Evolutionary conservation across 2,113 vertebrate species (phyloP).

Genomic region (Cromileptes altivelis): DNA sequence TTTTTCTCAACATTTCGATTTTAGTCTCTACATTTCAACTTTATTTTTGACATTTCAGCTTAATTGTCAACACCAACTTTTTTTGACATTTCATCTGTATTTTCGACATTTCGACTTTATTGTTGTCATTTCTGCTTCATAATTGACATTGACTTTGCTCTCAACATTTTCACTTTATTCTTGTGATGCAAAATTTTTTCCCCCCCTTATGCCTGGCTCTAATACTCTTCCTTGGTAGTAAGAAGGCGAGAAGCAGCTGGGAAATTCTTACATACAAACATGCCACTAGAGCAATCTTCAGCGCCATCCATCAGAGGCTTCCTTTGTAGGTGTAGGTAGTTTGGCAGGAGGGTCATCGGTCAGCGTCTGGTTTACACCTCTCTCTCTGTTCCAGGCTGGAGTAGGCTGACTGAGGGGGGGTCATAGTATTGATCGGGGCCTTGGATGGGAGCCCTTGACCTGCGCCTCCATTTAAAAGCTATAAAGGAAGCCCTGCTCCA

Average conservation of each 20-base stretch:
- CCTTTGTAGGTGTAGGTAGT: slow-evolving; percentile 77
- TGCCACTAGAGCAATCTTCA: slow-evolving; percentile 70
- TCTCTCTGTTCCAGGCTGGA: slow-evolving; percentile 38
- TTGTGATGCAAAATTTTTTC: too few relatives aligned
- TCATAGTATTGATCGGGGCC: slow-evolving; percentile 84
- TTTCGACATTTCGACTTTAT: too few relatives aligned
- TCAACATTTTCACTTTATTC: too few relatives aligned
- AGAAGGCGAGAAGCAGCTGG: slow-evolving; percentile 74
- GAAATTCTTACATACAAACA: slow-evolving; percentile 82
- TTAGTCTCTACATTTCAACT: too few relatives aligned
- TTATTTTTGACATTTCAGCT: too few relatives aligned
- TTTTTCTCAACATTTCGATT: too few relatives aligned
- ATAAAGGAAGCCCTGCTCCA: slow-evolving; percentile 87
- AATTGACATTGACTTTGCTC: too few relatives aligned
- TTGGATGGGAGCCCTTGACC: slow-evolving; percentile 87
- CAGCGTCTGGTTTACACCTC: slow-evolving; percentile 74
- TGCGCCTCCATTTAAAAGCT: slow-evolving; percentile 80
- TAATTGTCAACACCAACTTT: too few relatives aligned
- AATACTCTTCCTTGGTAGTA: slow-evolving; percentile 2
- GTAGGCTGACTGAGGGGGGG: slow-evolving; percentile 54
- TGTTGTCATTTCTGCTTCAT: too few relatives aligned
- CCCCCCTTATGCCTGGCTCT: too few relatives aligned
- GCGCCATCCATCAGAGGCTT: slow-evolving; percentile 75
- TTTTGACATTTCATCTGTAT: too few relatives aligned
- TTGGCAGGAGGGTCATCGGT: slow-evolving; percentile 74